Evolutionary conservation across 1,140 invertebrate species (phyloP).

Genomic region (Heliconius melpomene): DNA sequence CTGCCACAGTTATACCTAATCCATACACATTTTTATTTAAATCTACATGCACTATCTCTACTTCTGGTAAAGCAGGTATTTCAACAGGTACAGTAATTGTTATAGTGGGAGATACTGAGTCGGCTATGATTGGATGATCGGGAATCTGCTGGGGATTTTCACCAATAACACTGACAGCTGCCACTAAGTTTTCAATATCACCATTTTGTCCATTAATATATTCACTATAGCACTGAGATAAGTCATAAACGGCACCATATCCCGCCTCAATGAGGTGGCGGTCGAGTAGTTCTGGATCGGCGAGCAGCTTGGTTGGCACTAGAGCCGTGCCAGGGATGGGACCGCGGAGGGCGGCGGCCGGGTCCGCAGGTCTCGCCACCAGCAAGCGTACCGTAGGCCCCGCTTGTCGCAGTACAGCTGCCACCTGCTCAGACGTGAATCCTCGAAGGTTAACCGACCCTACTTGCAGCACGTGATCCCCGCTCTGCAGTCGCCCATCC

Average conservation of each 20-base stretch:
- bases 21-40: slow-evolving; percentile 86
- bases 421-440: slow-evolving; percentile 96
- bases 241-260: slow-evolving; percentile 79
- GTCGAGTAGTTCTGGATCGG: slow-evolving; percentile 91
- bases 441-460: slow-evolving; percentile 95
- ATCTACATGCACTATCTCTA: slow-evolving; percentile 83
- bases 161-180: slow-evolving; percentile 74
- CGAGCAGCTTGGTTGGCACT: slow-evolving; percentile 90
- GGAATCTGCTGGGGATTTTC: slow-evolving; percentile 77
- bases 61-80: slow-evolving; percentile 74
- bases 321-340: slow-evolving; percentile 84
- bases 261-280: slow-evolving; percentile 88
- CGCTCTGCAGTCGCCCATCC: slow-evolving; percentile 93
- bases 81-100: slow-evolving; percentile 74
- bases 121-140: slow-evolving; percentile 71
- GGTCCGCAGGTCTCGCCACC: slow-evolving; percentile 92
- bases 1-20: slow-evolving; percentile 85
- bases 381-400: slow-evolving; percentile 93
- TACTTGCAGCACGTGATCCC: slow-evolving; percentile 97
- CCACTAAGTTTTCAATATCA: slow-evolving; percentile 65
- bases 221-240: slow-evolving; percentile 75
- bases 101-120: slow-evolving; percentile 68
- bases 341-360: slow-evolving; percentile 84
- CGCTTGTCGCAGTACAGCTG: slow-evolving; percentile 93
- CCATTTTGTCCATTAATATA: slow-evolving; percentile 73